phyloP scores from a whole-genome alignment of 2,888 invertebrate species.

The Bombylius major region DNA sequence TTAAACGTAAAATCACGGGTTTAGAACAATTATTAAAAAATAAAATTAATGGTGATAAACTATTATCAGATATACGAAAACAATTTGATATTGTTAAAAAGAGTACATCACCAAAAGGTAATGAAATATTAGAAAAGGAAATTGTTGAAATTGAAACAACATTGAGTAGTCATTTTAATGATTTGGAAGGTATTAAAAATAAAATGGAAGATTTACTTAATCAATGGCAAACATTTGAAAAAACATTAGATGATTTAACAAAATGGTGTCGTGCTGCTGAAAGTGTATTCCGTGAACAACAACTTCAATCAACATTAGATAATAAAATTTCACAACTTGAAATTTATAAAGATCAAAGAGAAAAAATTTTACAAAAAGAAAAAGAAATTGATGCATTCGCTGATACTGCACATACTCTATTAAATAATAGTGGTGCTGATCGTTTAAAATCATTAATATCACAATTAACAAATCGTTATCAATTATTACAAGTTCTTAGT shows the following conservation, averaged over 20 bases:
- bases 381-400: slow-evolving; percentile 76
- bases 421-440: slow-evolving; percentile 73
- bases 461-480: slow-evolving; percentile 80
- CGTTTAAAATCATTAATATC: slow-evolving; percentile 75
- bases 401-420: slow-evolving; percentile 75
- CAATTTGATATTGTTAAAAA: slow-evolving; percentile 54
- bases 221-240: slow-evolving; percentile 82
- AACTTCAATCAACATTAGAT: slow-evolving; percentile 61
- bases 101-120: slow-evolving; percentile 71
- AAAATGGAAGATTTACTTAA: slow-evolving; percentile 61
- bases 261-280: slow-evolving; percentile 82
- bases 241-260: slow-evolving; percentile 62
- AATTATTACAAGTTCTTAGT: slow-evolving; percentile 62
- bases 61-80: slow-evolving; percentile 54
- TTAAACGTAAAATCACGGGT: slow-evolving; percentile 56
- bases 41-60: slow-evolving; percentile 49
- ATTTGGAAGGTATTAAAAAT: slow-evolving; percentile 54
- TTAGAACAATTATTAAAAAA: slow-evolving; percentile 51
- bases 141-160: slow-evolving; percentile 54
- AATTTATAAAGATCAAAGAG: slow-evolving; percentile 58
- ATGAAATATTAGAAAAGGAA: slow-evolving; percentile 58
- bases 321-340: slow-evolving; percentile 70
- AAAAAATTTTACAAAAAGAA: slow-evolving; percentile 67
- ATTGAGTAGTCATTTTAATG: slow-evolving; percentile 52
- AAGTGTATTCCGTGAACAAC: slow-evolving; percentile 73